These are phyloP conservation scores for Drosophila carrolli DNA, from an alignment of 1,140 invertebrate genomes.

Conservation along the genomic window DNA sequence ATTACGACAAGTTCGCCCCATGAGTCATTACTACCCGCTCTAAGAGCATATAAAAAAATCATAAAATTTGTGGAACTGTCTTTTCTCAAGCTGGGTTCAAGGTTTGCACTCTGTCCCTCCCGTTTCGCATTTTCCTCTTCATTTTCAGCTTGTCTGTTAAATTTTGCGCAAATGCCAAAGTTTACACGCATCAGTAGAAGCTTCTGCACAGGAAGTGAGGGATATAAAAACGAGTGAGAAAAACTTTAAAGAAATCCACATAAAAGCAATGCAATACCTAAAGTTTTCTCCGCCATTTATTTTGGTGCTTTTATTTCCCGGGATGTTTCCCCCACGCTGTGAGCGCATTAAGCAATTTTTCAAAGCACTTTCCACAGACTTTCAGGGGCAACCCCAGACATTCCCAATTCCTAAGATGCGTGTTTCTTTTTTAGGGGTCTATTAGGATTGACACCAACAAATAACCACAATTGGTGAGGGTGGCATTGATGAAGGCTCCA, in stretches of 20 bases:
- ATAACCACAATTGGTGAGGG: conserved; percentile 72
- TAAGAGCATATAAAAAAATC: conserved; percentile 33
- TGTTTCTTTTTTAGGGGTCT: conserved; percentile 43
- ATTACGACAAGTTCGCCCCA: neutral
- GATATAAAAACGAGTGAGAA: conserved; percentile 28
- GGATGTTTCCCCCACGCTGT: conserved; percentile 7
- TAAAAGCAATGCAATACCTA: conserved; percentile 65
- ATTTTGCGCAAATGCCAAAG: conserved; percentile 60
- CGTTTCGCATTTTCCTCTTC: neutral
- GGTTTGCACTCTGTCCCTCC: conserved; percentile 9
- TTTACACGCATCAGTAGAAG: conserved; percentile 57
- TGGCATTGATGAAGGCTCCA: conserved; percentile 53
- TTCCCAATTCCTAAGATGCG: neutral
- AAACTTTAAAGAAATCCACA: conserved; percentile 56
- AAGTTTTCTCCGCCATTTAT: conserved; percentile 52
- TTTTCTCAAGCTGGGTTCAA: conserved; percentile 16
- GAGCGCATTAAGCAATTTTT: conserved; percentile 64
- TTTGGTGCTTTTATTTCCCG: conserved; percentile 13
- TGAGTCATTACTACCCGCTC: conserved; percentile 12
- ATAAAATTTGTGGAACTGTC: conserved; percentile 38
- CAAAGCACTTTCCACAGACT: conserved; percentile 63
- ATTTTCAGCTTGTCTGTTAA: conserved; percentile 45
- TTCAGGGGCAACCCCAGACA: conserved; percentile 41
- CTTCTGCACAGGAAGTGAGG: conserved; percentile 30
- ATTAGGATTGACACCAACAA: conserved; percentile 57